Conservation (phyloP, 2,888 invertebrate genomes). For the Lochmaea capreae region DNA sequence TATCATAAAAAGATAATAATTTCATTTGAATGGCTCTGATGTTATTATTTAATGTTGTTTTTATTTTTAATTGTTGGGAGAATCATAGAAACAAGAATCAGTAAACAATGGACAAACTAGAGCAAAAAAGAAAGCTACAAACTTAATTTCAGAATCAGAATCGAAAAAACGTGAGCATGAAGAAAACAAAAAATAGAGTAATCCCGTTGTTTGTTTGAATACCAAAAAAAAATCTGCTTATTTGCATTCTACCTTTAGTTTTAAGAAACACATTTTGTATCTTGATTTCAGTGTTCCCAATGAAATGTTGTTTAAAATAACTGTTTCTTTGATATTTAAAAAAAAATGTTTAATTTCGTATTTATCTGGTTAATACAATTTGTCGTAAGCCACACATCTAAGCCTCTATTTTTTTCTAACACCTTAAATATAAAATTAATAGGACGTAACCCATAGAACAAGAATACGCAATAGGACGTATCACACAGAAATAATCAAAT, state of each 20-base stretch:
- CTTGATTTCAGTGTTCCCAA: too few species aligned
- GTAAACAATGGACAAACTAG: neutral
- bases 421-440: neutral
- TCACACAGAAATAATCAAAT: neutral
- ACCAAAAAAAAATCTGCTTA: neutral
- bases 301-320: neutral
- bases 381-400: neutral
- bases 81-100: neutral
- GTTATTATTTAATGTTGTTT: too few species aligned
- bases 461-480: constrained; percentile 4
- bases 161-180: neutral
- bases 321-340: neutral
- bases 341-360: constrained; percentile 4
- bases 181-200: neutral
- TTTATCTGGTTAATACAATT: too few species aligned
- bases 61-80: too few species aligned
- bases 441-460: constrained; percentile 4
- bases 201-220: constrained; percentile 1
- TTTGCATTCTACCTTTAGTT: neutral
- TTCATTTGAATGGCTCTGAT: too few species aligned
- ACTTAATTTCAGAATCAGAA: too few species aligned
- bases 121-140: too few species aligned
- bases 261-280: neutral
- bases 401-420: neutral
- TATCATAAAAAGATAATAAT: too few species aligned